Percentiles rank a stretch among this genome's conserved stretches.
phyloP scores from a whole-genome alignment of 2,113 vertebrate species.

The Dipodomys merriami region DNA sequence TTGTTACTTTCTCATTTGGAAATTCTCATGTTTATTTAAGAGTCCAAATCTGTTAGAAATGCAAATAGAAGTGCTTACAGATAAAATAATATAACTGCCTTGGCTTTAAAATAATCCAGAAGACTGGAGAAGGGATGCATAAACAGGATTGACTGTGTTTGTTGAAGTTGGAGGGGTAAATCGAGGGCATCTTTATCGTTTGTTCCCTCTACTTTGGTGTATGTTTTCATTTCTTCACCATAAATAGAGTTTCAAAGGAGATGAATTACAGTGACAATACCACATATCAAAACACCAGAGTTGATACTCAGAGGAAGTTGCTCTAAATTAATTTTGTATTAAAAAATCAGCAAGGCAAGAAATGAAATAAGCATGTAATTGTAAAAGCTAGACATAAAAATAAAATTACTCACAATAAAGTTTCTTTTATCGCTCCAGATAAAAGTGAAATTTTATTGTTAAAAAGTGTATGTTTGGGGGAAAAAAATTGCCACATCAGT shows the following conservation, averaged over 20 bases:
- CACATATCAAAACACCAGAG: background rate
- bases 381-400: background rate
- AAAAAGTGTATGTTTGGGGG: background rate
- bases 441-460: background rate
- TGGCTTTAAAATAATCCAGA: conserved; percentile 59
- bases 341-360: background rate
- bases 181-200: conserved; percentile 2
- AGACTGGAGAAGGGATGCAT: background rate
- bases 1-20: conserved; percentile 16
- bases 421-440: background rate
- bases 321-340: background rate
- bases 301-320: background rate
- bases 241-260: conserved; percentile 16
- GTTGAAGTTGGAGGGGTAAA: background rate
- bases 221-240: conserved; percentile 23
- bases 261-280: conserved; percentile 25
- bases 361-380: background rate
- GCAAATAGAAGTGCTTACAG: conserved; percentile 30
- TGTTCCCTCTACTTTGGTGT: background rate
- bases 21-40: conserved; percentile 37
- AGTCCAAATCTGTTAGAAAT: conserved; percentile 39
- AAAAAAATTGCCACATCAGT: background rate
- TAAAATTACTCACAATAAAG: background rate
- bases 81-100: conserved; percentile 31
- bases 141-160: background rate